A percentile compares a stretch with the other conserved stretches of the same genome.
Evolutionary conservation across 2,888 invertebrate species (phyloP).

Genomic region (Ochropacha duplaris): DNA sequence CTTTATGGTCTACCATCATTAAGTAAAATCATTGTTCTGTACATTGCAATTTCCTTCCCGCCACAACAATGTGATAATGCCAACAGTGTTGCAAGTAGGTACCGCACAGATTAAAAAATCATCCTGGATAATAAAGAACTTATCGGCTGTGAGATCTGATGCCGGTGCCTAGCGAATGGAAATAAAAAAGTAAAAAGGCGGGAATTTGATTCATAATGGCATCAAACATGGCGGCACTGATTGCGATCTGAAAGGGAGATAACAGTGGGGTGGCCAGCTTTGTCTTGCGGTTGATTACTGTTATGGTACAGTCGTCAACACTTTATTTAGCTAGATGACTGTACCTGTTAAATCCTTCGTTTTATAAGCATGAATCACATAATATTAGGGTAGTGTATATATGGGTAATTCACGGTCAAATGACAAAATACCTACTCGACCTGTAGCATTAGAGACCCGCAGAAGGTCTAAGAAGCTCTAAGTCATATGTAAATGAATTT

Average conservation of each 20-base stretch:
- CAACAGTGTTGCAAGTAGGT: slow-evolving; percentile 59
- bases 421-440: no score
- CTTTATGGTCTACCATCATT: background rate
- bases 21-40: background rate
- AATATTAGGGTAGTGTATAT: no score
- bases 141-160: slow-evolving; percentile 79
- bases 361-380: background rate
- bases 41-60: background rate
- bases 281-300: slow-evolving; percentile 58
- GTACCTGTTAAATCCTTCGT: background rate
- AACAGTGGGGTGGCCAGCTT: slow-evolving; percentile 69
- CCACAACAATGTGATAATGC: slow-evolving; percentile 57
- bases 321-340: slow-evolving; percentile 6
- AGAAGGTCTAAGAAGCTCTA: no score
- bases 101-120: slow-evolving; percentile 74
- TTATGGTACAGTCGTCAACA: slow-evolving; percentile 21
- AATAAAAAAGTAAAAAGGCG: slow-evolving; percentile 68
- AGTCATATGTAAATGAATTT: no score
- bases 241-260: slow-evolving; percentile 76
- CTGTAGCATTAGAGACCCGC: no score
- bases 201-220: slow-evolving; percentile 79
- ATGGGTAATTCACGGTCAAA: no score
- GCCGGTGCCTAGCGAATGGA: slow-evolving; percentile 70
- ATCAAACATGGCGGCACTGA: slow-evolving; percentile 76
- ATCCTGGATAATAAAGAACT: slow-evolving; percentile 80